Base-by-base conservation (phyloP, 2,797 vertebrate species). In the Naso thynnoides region DNA sequence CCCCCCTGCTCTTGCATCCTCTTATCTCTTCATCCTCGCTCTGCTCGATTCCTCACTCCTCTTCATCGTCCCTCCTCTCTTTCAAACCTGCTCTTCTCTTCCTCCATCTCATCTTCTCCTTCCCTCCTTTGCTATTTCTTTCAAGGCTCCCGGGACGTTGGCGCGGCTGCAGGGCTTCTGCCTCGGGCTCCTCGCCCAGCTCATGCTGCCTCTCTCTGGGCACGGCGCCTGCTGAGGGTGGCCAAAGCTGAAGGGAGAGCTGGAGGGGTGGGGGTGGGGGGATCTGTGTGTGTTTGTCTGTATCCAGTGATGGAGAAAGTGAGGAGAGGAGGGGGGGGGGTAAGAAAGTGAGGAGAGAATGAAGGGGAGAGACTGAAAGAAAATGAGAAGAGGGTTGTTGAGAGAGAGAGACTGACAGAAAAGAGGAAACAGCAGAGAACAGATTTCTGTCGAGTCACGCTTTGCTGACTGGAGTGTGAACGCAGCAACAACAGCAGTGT, bases 401-500 rank as follows among this genome's bases (percentile, higher is more conserved):
- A 75, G 36, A 66, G 61, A 75, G 47, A 75, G 47, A 75, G 59
- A 55, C 47, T 39, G 65, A 64, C 24, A 55, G 50, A 79, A 78
- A 38, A 58, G 53, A 52, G n/a, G 36, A 73, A 49, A 61, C 36
- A 76, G 49, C 44, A 29, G 55, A 57, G 49, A 64, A 55, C 33
- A 70, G 44, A 86, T 84, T 89, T 87, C 64, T 91, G 89, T 89
- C 83, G 90, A 91, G 90, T 91, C 89, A 90, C 42, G 53, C 58
- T 88, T 91, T 80, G 81, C 70, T 78, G 74, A 70, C 58, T 66
- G 0, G 27, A 54, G 9, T 63, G 70, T 77, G 81, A 71, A 31
- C 23, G 63, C 45, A 47, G 64, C 70, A 71, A 56, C 70, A 68
- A 23, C 53, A 62, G 50, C 42, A 8, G 6, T 33, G 16, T 47